A percentile compares a stretch with the other conserved stretches of the same genome.
Conservation (phyloP, 2,888 invertebrate species). For the Terebella lapidaria region DNA sequence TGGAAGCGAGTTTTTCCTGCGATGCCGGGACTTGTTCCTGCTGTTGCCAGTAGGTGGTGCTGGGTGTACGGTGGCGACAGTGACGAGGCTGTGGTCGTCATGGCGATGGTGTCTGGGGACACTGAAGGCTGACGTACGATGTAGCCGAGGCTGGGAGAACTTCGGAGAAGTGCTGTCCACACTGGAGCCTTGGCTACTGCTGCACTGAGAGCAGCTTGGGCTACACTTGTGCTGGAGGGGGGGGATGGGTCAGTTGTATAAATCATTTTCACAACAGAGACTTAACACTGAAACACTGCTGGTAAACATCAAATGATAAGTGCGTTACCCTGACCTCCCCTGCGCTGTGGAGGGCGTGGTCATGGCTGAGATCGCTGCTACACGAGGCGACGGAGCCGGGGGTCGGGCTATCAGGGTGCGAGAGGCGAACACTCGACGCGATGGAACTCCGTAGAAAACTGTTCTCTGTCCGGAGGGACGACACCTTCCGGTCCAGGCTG, state of each 20-base stretch:
- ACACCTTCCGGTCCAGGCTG: conserved; percentile 45
- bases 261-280: too few species aligned
- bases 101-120: background rate
- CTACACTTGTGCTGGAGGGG: conserved; percentile 1
- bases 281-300: too few species aligned
- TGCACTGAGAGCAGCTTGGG: background rate
- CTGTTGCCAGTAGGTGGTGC: background rate
- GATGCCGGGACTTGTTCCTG: background rate
- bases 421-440: too few species aligned
- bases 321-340: too few species aligned
- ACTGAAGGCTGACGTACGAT: background rate
- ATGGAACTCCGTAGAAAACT: conserved; percentile 32
- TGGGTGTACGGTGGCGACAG: background rate
- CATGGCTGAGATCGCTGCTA: too few species aligned
- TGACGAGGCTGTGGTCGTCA: background rate
- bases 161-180: conserved; percentile 5
- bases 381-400: too few species aligned
- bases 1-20: conserved; percentile 20
- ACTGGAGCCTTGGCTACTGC: conserved; percentile 8
- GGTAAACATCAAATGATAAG: too few species aligned
- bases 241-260: too few species aligned
- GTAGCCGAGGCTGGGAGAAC: background rate
- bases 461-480: conserved; percentile 37
- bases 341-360: too few species aligned
- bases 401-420: too few species aligned